Conservation (phyloP, 2,888 invertebrate species). For the Sphaerophoria rueppellii region DNA sequence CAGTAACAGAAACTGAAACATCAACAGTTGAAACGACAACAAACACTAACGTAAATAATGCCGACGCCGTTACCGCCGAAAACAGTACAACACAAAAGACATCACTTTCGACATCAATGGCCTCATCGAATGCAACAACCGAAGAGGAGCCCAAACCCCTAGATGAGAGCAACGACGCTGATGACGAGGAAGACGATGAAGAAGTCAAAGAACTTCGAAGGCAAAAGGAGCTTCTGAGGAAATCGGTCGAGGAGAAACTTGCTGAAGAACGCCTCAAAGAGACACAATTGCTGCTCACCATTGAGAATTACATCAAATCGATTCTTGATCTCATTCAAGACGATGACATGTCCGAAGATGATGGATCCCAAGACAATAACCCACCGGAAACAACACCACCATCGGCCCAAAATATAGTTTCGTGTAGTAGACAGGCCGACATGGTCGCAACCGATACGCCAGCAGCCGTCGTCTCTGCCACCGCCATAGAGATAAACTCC, state of each 20-base stretch:
- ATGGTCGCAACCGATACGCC: neutral
- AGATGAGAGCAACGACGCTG: constrained; percentile 75
- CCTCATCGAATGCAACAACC: constrained; percentile 35
- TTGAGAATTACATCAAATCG: constrained; percentile 81
- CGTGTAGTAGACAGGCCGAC: constrained; percentile 43
- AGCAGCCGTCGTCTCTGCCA: no score
- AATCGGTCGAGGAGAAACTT: constrained; percentile 77
- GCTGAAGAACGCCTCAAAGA: constrained; percentile 80
- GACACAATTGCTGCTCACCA: constrained; percentile 79
- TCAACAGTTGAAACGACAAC: neutral
- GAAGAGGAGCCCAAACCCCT: constrained; percentile 66
- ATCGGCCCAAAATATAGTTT: constrained; percentile 42
- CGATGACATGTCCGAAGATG: constrained; percentile 76
- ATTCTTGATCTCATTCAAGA: constrained; percentile 80
- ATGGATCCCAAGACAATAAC: constrained; percentile 60
- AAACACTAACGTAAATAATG: neutral
- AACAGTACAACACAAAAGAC: constrained; percentile 26
- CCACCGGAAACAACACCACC: constrained; percentile 62
- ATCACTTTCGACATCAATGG: constrained; percentile 46
- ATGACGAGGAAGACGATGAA: constrained; percentile 75
- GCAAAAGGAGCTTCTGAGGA: constrained; percentile 61
- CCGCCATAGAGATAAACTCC: no score
- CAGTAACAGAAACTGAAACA: neutral
- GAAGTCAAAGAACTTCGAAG: constrained; percentile 63
- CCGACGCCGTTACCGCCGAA: constrained; percentile 8